phyloP scores from a whole-genome alignment of 2,888 invertebrate species.

The Campoletis raptor region DNA sequence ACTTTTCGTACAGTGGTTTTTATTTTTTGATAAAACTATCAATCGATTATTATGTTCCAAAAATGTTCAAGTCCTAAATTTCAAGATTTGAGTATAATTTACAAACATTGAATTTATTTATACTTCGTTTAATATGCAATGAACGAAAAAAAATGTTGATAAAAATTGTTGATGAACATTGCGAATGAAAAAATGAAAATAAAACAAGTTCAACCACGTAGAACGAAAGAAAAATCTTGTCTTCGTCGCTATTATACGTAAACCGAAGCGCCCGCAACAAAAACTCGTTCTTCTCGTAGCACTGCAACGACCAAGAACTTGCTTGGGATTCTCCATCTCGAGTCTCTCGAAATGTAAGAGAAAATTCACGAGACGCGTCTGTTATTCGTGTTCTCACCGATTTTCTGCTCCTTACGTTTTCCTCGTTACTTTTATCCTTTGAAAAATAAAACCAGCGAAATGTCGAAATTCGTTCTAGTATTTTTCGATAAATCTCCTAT shows the following conservation, averaged over 20 bases:
- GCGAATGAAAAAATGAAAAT: not conserved
- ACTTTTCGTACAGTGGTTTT: too few species aligned
- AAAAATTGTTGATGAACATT: too few species aligned
- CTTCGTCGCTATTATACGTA: conserved; percentile 23
- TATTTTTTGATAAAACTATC: not conserved
- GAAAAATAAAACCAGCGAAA: not conserved
- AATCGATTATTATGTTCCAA: too few species aligned
- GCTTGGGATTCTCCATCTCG: conserved; percentile 32
- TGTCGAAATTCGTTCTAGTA: not conserved
- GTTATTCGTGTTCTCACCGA: conserved; percentile 57
- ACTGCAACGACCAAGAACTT: conserved; percentile 31
- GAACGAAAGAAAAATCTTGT: conserved; percentile 37
- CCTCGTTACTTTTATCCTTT: not conserved
- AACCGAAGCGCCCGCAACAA: conserved; percentile 62
- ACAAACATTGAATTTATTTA: too few species aligned
- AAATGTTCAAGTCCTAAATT: too few species aligned
- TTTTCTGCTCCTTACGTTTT: conserved; percentile 25
- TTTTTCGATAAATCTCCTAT: not conserved
- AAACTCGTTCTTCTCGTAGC: conserved; percentile 59
- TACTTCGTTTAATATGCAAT: too few species aligned
- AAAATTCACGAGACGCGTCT: conserved; percentile 44
- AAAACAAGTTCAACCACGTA: not conserved
- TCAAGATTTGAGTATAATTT: too few species aligned
- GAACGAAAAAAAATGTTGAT: not conserved
- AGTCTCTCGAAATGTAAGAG: conserved; percentile 15